Base-by-base conservation (phyloP, 2,113 vertebrate genomes). In the Myotis yumanensis region DNA sequence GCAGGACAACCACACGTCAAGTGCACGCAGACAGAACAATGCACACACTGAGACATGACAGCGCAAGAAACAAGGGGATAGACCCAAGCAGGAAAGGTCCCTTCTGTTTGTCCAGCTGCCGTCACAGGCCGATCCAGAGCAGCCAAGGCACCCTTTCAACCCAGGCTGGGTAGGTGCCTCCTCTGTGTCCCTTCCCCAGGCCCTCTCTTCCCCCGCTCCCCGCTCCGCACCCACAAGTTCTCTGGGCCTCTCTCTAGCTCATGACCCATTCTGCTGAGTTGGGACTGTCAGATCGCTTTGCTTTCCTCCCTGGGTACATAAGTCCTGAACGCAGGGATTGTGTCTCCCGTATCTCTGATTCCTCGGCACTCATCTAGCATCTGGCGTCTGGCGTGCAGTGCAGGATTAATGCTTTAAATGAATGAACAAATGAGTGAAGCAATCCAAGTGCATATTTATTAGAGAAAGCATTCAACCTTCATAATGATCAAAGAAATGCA, bases 401-500 rank as follows among this genome's bases (percentile, higher is more conserved):
- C 25, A 48, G 81, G 40, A 90, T 77, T 92, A 89, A 9, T 30
- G 17, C 59, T 82, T 88, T 88, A 69, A 87, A 84, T 16, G 81
- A 92, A 82, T 59, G 62, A 90, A 37, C 59, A 76, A 71, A 68
- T 69, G 91, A 93, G 96, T n/a, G 75, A 79, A 91, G 75, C 66
- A 43, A 81, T 48, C 25, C 43, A 54, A 90, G 83, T 72, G n/a
- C 72, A 20, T 87, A 73, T 87, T 94, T 96, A 93, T 96, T 94
- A 91, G 84, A 48, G 89, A 96, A 95, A 87, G 68, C 77, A 40
- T 93, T 95, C 90, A 94, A 96, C 93, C 90, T 93, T 89, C 83
- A 35, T 66, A 86, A 94, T 40, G 64, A 91, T 94, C 95, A 94
- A 96, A 97, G 95, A 95, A 94, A 96, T 86, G 90, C 87, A 95